These are phyloP conservation scores for Pyrrhia umbra DNA, from an alignment of 2,888 invertebrate genomes.

Conservation along the genomic window DNA sequence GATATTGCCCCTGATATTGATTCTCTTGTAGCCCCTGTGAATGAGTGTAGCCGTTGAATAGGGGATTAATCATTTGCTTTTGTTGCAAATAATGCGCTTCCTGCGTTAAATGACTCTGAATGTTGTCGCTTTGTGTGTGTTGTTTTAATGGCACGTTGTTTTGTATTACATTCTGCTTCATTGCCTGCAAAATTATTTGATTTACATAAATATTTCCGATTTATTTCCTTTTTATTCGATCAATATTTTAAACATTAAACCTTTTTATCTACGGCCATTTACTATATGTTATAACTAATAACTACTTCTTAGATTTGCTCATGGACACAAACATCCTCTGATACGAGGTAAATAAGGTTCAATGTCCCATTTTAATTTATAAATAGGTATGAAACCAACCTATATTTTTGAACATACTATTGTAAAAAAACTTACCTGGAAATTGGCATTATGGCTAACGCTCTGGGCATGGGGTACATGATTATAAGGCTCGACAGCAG, in stretches of 20 bases:
- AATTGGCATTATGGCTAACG: conserved; percentile 84
- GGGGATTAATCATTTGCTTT: conserved; percentile 88
- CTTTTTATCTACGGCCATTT: too few relatives aligned
- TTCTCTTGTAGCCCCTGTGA: conserved; percentile 79
- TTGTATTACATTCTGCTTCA: conserved; percentile 87
- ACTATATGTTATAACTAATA: too few relatives aligned
- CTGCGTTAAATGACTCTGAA: conserved; percentile 86
- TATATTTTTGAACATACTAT: not conserved
- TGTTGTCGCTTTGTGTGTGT: conserved; percentile 86
- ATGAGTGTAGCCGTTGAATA: conserved; percentile 84
- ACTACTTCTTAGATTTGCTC: too few relatives aligned
- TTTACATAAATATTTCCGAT: not conserved
- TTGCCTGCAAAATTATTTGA: conserved; percentile 73
- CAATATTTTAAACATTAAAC: too few relatives aligned
- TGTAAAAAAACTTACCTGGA: conserved; percentile 75
- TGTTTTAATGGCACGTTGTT: conserved; percentile 90
- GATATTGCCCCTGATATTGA: conserved; percentile 84
- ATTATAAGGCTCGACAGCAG: conserved; percentile 96
- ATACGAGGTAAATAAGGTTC: too few relatives aligned
- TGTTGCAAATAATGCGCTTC: conserved; percentile 89
- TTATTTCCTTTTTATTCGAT: too few relatives aligned
- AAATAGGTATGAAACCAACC: not conserved
- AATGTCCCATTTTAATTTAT: too few relatives aligned
- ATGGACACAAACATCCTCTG: too few relatives aligned
- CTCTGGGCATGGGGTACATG: conserved; percentile 93